These are phyloP conservation scores for Drosophila falleni DNA, from an alignment of 2,888 invertebrate genomes.

Conservation along the genomic window DNA sequence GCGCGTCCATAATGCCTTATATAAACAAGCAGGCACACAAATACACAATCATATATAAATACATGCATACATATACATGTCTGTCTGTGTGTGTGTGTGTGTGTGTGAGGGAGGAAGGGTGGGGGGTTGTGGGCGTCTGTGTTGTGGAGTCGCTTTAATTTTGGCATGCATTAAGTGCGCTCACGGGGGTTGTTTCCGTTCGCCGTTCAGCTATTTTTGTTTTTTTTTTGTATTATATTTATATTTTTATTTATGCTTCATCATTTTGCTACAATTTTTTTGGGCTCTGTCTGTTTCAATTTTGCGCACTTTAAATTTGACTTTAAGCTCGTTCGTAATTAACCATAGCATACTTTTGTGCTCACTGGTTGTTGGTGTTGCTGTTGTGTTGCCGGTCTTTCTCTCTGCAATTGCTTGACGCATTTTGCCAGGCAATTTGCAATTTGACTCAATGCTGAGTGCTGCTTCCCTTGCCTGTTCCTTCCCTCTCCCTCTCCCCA, in stretches of 20 bases:
- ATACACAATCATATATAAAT: conserved; percentile 5
- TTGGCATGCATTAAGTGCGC: conserved; percentile 83
- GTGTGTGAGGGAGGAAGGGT: conserved; percentile 41
- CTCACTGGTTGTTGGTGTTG: conserved; percentile 20
- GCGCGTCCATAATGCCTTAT: conserved; percentile 80
- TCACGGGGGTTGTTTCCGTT: conserved; percentile 81
- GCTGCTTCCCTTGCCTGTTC: neutral
- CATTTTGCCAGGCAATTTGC: conserved; percentile 55
- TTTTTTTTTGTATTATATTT: conserved; percentile 50
- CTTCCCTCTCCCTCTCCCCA: neutral
- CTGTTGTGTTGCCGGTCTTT: conserved; percentile 18
- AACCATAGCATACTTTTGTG: conserved; percentile 55
- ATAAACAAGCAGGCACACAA: conserved; percentile 61
- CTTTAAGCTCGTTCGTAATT: conserved; percentile 48
- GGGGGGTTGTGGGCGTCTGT: conserved; percentile 39
- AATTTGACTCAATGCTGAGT: conserved; percentile 41
- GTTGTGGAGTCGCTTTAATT: conserved; percentile 78
- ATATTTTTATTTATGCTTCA: conserved; percentile 26
- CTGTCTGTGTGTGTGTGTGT: conserved; percentile 31
- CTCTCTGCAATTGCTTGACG: conserved; percentile 25
- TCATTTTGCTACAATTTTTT: conserved; percentile 5
- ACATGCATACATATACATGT: conserved; percentile 16
- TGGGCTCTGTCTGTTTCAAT: conserved; percentile 15
- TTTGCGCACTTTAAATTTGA: conserved; percentile 37
- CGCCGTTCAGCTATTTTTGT: conserved; percentile 61